Percentiles rank a stretch among this genome's conserved stretches.
Conservation (phyloP, 2,113 vertebrate genomes). For the Orthonyx spaldingii region DNA sequence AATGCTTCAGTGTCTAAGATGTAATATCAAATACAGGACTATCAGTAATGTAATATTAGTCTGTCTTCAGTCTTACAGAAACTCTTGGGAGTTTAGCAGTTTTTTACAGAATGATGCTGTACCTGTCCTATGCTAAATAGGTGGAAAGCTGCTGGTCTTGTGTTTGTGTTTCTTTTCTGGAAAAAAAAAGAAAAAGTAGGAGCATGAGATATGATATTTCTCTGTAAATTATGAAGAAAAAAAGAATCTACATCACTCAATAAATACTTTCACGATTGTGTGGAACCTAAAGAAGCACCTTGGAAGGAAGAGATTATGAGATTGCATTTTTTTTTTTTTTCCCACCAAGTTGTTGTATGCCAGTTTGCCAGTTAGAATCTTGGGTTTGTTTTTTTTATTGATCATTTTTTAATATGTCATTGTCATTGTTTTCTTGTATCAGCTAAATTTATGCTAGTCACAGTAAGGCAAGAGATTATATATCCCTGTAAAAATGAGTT, state of each 20-base stretch:
- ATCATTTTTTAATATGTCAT: neutral
- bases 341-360: neutral
- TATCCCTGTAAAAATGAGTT: neutral
- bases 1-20: neutral
- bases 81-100: neutral
- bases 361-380: neutral
- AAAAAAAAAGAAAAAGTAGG: neutral
- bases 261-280: fast-evolving
- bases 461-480: neutral
- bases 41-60: neutral
- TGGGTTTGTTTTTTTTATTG: neutral
- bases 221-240: neutral
- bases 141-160: neutral
- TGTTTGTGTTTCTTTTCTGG: neutral
- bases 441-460: neutral
- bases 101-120: neutral
- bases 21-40: too few species aligned
- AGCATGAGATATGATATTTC: fast-evolving
- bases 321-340: neutral
- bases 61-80: neutral
- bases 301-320: neutral
- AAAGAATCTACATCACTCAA: fast-evolving
- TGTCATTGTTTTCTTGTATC: neutral
- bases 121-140: neutral
- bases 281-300: neutral